phyloP scores from a whole-genome alignment of 2,797 vertebrate species.

The Poecilia wingei region DNA sequence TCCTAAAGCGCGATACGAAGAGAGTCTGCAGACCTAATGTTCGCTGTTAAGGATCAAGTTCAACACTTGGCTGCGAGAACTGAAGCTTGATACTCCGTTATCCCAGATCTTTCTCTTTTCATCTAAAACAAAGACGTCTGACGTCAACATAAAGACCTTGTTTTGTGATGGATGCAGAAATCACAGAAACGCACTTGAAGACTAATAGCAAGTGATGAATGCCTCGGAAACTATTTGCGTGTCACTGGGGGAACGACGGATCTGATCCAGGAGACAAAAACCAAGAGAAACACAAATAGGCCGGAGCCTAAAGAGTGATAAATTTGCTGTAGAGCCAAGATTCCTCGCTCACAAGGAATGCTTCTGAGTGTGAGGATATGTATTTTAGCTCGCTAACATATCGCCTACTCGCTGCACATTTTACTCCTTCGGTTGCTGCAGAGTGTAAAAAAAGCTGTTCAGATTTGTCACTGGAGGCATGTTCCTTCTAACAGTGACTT shows the following conservation, averaged over 20 bases:
- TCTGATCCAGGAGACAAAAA: conserved; percentile 44
- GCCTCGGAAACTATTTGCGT: conserved; percentile 40
- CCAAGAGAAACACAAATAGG: conserved; percentile 22
- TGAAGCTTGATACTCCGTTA: conserved; percentile 45
- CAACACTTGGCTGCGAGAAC: conserved; percentile 47
- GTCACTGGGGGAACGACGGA: conserved; percentile 38
- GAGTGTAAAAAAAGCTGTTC: not conserved
- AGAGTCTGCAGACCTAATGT: conserved; percentile 41
- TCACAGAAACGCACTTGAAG: conserved; percentile 51
- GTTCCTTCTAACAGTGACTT: not conserved
- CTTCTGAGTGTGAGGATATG: conserved; percentile 10
- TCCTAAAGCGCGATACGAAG: conserved; percentile 14
- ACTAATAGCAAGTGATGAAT: conserved; percentile 62
- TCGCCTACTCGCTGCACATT: not conserved
- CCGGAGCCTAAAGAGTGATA: conserved; percentile 39
- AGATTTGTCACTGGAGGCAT: not conserved
- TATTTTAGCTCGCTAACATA: not conserved
- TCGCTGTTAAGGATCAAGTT: conserved; percentile 48
- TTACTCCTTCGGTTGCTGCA: conserved; percentile 1
- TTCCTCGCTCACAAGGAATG: conserved; percentile 13
- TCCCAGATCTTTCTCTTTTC: conserved; percentile 60
- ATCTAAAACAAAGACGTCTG: conserved; percentile 58
- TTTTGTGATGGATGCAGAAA: conserved; percentile 62
- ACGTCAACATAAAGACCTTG: conserved; percentile 53
- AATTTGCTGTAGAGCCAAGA: conserved; percentile 25